phyloP scores from a whole-genome alignment of 2,113 vertebrate species.

The Cheilinus undulatus region DNA sequence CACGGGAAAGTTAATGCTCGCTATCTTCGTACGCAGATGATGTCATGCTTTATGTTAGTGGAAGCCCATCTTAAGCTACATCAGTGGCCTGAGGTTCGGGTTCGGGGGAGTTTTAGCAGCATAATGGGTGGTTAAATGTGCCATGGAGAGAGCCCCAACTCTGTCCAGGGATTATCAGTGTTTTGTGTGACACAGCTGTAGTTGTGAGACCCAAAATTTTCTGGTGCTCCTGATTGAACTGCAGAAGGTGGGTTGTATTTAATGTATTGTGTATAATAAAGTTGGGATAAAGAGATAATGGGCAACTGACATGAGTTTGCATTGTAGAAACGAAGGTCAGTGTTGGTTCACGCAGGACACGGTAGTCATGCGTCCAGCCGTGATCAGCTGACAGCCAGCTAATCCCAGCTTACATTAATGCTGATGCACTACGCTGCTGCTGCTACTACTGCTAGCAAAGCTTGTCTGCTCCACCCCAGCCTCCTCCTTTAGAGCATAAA shows the following conservation, averaged over 20 bases:
- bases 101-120: not conserved
- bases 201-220: not conserved
- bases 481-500: too few relatives aligned
- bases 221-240: not conserved
- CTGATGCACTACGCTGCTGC: too few relatives aligned
- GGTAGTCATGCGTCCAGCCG: too few relatives aligned
- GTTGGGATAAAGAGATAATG: not conserved
- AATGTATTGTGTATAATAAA: not conserved
- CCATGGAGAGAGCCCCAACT: not conserved
- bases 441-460: too few relatives aligned
- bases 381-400: too few relatives aligned
- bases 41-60: slow-evolving; percentile 36
- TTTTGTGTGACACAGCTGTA: slow-evolving; percentile 3
- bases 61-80: slow-evolving; percentile 43
- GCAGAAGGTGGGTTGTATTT: not conserved
- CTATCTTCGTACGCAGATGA: slow-evolving; percentile 30
- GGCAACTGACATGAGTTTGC: not conserved
- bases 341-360: too few relatives aligned
- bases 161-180: slow-evolving; percentile 19
- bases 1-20: slow-evolving; percentile 25
- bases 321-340: too few relatives aligned
- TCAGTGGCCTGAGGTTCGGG: slow-evolving; percentile 8
- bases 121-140: slow-evolving; percentile 38
- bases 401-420: too few relatives aligned
- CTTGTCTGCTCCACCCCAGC: too few relatives aligned